Base-by-base conservation (phyloP, 2,797 vertebrate species). In the Todus mexicanus region DNA sequence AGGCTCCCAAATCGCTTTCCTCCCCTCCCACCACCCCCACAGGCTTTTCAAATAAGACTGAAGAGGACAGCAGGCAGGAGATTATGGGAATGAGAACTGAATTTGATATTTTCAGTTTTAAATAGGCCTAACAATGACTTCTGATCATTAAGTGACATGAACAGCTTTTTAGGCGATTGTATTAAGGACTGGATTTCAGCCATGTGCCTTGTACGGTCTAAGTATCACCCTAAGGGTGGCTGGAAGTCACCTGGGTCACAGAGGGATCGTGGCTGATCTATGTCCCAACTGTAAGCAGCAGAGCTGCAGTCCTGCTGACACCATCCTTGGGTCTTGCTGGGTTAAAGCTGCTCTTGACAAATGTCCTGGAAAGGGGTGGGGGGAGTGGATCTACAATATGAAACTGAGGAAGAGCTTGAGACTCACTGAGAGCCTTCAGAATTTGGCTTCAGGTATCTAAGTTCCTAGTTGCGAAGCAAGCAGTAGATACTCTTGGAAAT, bases 41-140 rank as follows among this genome's bases (percentile, higher is more conserved):
- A 96, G 81, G 63, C 89, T 92, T 97, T 97, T 97, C 84, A 95
- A 92, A 86, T 79, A 86, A 86, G 90, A 80, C 79, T 89, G 89
- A 90, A 95, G 96, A 95, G 95, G 97, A 96, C 96, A 96, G 95
- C 93, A 96, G 96, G 93, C 91, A 96, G 96, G 92, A 96, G 92
- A 96, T 90, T 90, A 96, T 84, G 92, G 93, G 89, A 96, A 92
- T 64, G 72, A 95, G 87, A 96, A 96, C 83, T 83, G 80, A 91
- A 88, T 92, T 91, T 87, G 89, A 80, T 97, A 93, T 95, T 96
- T 97, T 95, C 82, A 61, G 84, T 83, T 88, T 96, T 82, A 95
- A 95, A 91, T 90, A 93, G 92, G 40, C 51, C 83, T 91, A 48
- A 72, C 71, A 87, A 10, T 64, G 42, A 87, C 59, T 95, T 88